Evolutionary conservation across 2,113 vertebrate genomes (phyloP).

Genomic region (Eulemur macaco): DNA sequence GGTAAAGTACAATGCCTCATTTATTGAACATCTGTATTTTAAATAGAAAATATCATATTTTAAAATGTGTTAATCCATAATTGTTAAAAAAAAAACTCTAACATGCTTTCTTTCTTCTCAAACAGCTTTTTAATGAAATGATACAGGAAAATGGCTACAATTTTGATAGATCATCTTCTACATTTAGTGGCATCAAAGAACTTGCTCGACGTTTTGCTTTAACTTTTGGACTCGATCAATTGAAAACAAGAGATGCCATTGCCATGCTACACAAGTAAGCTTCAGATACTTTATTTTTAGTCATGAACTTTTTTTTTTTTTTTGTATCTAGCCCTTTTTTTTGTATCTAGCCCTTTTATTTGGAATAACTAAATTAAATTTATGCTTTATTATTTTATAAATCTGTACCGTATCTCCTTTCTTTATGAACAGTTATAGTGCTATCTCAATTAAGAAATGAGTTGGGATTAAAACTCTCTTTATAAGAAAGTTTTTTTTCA

Average conservation of each 20-base stretch:
- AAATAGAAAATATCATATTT: background rate
- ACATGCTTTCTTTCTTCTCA: constrained; percentile 50
- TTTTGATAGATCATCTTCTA: constrained; percentile 95
- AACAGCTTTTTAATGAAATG: constrained; percentile 98
- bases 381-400: constrained; percentile 42
- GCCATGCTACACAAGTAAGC: constrained; percentile 99
- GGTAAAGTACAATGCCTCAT: no score
- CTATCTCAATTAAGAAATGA: background rate
- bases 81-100: background rate
- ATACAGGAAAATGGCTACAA: constrained; percentile 96
- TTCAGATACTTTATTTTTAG: constrained; percentile 65
- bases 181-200: constrained; percentile 98
- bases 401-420: background rate
- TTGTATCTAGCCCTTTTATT: background rate
- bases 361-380: background rate
- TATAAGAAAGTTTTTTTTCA: background rate
- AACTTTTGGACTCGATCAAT: constrained; percentile 97
- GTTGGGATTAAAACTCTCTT: background rate
- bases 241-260: constrained; percentile 99
- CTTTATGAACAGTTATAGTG: constrained; percentile 25
- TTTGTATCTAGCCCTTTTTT: background rate
- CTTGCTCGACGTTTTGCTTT: constrained; percentile 97
- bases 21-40: no score
- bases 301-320: background rate
- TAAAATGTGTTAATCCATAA: constrained; percentile 26